phyloP scores from a whole-genome alignment of 2,113 vertebrate genomes.

The Cottus gobio region DNA sequence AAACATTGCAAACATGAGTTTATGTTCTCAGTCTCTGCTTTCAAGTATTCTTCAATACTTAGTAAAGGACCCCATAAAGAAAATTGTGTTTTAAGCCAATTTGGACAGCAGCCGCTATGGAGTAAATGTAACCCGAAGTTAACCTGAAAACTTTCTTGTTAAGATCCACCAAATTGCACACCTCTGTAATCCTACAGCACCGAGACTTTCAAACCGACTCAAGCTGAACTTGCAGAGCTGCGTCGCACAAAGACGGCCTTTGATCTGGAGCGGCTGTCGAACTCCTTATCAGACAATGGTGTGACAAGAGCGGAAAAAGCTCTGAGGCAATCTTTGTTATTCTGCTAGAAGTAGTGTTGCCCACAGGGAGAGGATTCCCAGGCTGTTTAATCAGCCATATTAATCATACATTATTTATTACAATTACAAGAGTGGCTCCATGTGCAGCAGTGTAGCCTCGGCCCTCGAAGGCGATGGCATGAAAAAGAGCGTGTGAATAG shows the following conservation, averaged over 20 bases:
- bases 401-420: conserved; percentile 81
- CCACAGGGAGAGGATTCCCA: conserved; percentile 73
- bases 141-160: conserved; percentile 8
- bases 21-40: not conserved
- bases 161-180: conserved; percentile 14
- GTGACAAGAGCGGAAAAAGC: conserved; percentile 72
- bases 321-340: conserved; percentile 78
- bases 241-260: conserved; percentile 60
- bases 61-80: not conserved
- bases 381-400: conserved; percentile 81
- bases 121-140: not conserved
- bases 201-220: conserved; percentile 24
- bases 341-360: conserved; percentile 71
- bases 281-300: conserved; percentile 62
- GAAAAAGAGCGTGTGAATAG: conserved; percentile 65
- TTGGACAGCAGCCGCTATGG: not conserved
- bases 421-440: conserved; percentile 73
- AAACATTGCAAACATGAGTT: not conserved
- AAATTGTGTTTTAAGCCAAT: not conserved
- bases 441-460: conserved; percentile 54
- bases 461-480: conserved; percentile 64
- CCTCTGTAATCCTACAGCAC: not conserved
- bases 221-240: conserved; percentile 39
- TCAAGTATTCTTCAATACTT: not conserved
- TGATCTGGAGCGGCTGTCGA: conserved; percentile 69